Conservation (phyloP, 2,888 invertebrate genomes). For the Scaptomyza reducta region DNA sequence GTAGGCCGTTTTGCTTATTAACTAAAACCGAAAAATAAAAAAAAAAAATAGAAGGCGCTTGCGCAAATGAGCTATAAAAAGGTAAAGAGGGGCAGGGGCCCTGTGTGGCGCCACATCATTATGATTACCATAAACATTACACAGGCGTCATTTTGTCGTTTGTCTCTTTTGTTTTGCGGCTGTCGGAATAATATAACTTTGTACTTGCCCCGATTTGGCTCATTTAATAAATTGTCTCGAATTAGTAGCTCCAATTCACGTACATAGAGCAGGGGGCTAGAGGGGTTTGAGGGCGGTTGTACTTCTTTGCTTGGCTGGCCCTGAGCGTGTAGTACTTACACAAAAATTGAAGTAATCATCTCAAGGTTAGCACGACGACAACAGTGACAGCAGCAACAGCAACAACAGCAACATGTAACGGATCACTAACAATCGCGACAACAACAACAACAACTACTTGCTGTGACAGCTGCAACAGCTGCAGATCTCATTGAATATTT, state of each 20-base stretch:
- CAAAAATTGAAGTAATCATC: slow-evolving; percentile 73
- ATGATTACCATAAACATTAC: slow-evolving; percentile 41
- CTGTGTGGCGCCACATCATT: slow-evolving; percentile 52
- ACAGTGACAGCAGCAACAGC: slow-evolving; percentile 43
- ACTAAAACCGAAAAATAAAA: slow-evolving; percentile 28
- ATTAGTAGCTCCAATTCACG: slow-evolving; percentile 54
- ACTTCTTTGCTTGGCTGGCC: slow-evolving; percentile 45
- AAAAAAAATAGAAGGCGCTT: slow-evolving; percentile 29
- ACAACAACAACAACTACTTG: slow-evolving; percentile 29
- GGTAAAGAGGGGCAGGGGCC: slow-evolving; percentile 14
- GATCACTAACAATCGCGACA: slow-evolving; percentile 65
- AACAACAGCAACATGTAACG: slow-evolving; percentile 66
- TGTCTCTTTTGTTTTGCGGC: slow-evolving; percentile 15
- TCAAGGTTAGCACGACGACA: slow-evolving; percentile 80
- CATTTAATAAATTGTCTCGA: slow-evolving; percentile 74
- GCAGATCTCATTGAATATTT: slow-evolving; percentile 42
- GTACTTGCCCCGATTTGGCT: slow-evolving; percentile 60
- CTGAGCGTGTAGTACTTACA: slow-evolving; percentile 48
- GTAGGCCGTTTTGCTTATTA: slow-evolving; percentile 74
- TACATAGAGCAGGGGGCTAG: neutral
- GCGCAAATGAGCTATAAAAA: slow-evolving; percentile 50
- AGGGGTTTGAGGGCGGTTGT: neutral
- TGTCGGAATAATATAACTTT: slow-evolving; percentile 8
- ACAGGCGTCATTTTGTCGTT: slow-evolving; percentile 41
- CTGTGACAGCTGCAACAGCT: slow-evolving; percentile 46